Base-by-base conservation (phyloP, 2,113 vertebrate species). In the Edolisoma coerulescens region DNA sequence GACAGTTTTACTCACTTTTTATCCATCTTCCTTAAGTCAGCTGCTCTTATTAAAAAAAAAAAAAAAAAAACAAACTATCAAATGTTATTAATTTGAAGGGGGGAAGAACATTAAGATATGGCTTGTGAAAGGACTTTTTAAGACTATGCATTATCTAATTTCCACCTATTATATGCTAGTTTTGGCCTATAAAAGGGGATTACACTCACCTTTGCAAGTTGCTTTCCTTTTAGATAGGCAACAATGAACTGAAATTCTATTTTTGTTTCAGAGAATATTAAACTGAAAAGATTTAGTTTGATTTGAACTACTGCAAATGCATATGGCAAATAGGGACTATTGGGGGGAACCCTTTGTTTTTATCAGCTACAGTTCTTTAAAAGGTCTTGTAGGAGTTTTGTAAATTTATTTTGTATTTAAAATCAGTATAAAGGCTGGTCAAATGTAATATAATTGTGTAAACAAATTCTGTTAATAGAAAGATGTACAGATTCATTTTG, bases 401-500 rank as follows among this genome's bases (percentile, higher is more conserved):
- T 98, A 98, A 98, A 97, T 97, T 98, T 98, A 94, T 98, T 98
- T 98, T 98, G 96, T 98, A 98, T 98, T 98, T 98, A 97, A 98
- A 97, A 98, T 95, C 97, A 96, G 81, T 98, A 96, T 98, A 98
- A 98, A 98, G 97, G 97, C 96, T 98, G 97, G 97, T 97, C 91
- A 98, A 96, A 95, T 98, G 98, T 98, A 98, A 98, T 97, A 98
- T 98, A 98, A 97, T 96, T 98, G 95, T 98, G 97, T 98, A 98
- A 98, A 98, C 98, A 98, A 97, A 98, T 96, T 95, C 96, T 98
- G 98, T 98, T 98, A 97, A 98, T 98, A 98, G 97, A 98, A 97
- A 98, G 98, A 97, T 98, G 98, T 98, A 98, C 98, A 98, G 98
- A 98, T 98, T 97, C 90, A 88, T 98, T 98, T 98, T 98, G 97